These are phyloP conservation scores for Apodemia duryi DNA, from an alignment of 2,888 invertebrate species.

Conservation along the genomic window DNA sequence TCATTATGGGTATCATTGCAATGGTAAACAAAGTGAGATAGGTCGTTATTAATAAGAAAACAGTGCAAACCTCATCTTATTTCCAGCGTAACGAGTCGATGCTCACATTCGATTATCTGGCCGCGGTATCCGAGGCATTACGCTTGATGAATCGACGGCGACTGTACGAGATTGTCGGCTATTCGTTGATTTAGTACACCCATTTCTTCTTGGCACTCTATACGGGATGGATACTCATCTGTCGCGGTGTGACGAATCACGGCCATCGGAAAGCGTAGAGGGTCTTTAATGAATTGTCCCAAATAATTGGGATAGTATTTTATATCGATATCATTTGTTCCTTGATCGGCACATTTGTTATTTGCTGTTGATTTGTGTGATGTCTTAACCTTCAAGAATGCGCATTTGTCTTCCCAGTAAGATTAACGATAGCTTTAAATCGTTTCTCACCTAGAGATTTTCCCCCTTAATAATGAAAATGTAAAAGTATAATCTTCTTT, in stretches of 20 bases:
- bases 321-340: constrained; percentile 74
- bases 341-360: constrained; percentile 72
- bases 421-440: constrained; percentile 37
- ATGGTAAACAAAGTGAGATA: constrained; percentile 37
- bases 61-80: constrained; percentile 71
- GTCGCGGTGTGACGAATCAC: constrained; percentile 70
- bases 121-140: constrained; percentile 77
- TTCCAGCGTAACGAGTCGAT: constrained; percentile 77
- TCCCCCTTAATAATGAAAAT: constrained; percentile 27
- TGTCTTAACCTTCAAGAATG: constrained; percentile 55
- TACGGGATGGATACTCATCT: constrained; percentile 70
- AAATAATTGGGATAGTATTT: constrained; percentile 78
- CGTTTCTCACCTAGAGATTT: constrained; percentile 33
- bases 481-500: constrained; percentile 17
- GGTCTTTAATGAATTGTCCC: constrained; percentile 76
- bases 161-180: constrained; percentile 74
- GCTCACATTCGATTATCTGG: constrained; percentile 79
- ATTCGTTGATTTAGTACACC: constrained; percentile 70
- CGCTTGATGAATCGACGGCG: constrained; percentile 77
- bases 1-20: constrained; percentile 32
- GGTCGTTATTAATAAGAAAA: constrained; percentile 44
- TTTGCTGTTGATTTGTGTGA: constrained; percentile 67
- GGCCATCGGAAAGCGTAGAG: constrained; percentile 67
- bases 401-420: constrained; percentile 38
- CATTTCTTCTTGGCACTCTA: constrained; percentile 75